Evolutionary conservation across 2,113 vertebrate genomes (phyloP).

Genomic region (Caretta caretta): DNA sequence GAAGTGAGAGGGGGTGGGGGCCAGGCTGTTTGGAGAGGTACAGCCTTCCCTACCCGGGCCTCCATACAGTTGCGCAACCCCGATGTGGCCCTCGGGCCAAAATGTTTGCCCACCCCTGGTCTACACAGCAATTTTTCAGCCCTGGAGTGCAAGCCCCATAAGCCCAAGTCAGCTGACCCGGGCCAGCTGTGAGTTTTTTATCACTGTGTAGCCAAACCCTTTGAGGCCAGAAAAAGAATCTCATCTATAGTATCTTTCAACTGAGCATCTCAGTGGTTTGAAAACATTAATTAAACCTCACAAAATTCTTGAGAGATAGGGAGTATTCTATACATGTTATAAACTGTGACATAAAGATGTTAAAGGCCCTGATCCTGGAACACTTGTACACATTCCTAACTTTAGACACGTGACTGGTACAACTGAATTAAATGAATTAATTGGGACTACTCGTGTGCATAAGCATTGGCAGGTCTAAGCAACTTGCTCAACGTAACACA

Average conservation of each 20-base stretch:
- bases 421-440: background rate
- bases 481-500: background rate
- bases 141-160: background rate
- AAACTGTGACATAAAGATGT: background rate
- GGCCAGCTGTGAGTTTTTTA: background rate
- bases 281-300: background rate
- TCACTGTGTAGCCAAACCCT: background rate
- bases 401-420: accelerated
- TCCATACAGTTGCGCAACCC: too few species aligned
- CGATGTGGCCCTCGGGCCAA: too few species aligned
- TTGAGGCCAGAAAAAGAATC: background rate
- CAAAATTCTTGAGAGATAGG: background rate
- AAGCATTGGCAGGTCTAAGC: background rate
- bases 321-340: background rate
- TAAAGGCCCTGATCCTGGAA: background rate
- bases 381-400: background rate
- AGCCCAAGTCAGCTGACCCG: too few species aligned
- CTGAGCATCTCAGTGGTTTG: background rate
- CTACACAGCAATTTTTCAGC: background rate
- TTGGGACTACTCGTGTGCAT: background rate
- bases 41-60: too few species aligned
- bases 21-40: too few species aligned
- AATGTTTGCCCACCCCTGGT: too few species aligned
- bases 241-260: background rate
- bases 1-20: too few species aligned